phyloP scores from a whole-genome alignment of 2,113 vertebrate species.

The Catharus bicknelli region DNA sequence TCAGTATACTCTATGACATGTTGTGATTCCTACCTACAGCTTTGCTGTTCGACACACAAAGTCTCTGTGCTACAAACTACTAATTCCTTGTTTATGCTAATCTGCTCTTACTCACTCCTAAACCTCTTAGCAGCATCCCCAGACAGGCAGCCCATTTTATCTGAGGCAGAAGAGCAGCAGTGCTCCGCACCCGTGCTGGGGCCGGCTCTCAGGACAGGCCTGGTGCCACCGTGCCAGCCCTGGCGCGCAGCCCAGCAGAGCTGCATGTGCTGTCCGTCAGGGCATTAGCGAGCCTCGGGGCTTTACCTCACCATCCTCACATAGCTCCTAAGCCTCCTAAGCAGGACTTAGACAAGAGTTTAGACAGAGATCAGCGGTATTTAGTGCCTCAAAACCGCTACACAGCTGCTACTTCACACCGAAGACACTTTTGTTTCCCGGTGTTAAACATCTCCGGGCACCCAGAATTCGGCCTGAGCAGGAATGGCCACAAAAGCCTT shows the following conservation, averaged over 20 bases:
- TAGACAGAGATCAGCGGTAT: background rate
- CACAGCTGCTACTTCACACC: background rate
- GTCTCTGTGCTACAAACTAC: background rate
- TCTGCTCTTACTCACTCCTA: background rate
- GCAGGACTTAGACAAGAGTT: background rate
- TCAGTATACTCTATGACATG: background rate
- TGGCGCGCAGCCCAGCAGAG: accelerated
- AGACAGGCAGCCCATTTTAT: background rate
- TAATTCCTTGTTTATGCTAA: background rate
- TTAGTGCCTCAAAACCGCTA: background rate
- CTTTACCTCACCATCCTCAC: background rate
- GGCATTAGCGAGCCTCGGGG: background rate
- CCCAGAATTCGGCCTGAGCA: accelerated
- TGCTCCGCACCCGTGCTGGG: accelerated
- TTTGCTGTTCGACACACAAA: background rate
- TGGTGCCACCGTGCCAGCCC: accelerated
- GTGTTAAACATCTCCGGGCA: accelerated
- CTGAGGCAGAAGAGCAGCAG: background rate
- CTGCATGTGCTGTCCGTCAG: accelerated
- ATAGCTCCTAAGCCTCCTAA: background rate
- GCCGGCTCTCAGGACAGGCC: background rate
- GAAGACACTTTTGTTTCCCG: background rate
- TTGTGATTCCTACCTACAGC: background rate
- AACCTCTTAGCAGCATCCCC: accelerated
- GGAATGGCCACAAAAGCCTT: accelerated